Base-by-base conservation (phyloP, 2,888 invertebrate genomes). In the Pollenia angustigena region DNA sequence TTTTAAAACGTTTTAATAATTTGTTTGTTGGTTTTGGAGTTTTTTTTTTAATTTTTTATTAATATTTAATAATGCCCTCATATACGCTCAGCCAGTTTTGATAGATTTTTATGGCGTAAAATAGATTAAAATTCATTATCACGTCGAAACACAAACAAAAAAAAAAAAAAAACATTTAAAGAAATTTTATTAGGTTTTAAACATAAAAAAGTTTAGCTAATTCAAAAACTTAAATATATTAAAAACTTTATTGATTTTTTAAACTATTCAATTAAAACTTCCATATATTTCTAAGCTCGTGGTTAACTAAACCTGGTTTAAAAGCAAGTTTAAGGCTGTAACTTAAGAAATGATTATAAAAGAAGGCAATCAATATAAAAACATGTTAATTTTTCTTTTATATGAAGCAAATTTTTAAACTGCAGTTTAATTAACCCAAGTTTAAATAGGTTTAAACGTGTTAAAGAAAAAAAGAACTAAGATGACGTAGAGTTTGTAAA, bases 81-180 rank as follows among this genome's bases (percentile, higher is more conserved):
- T 71, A 48, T 64, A 71, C 69, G 71, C 82, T n/a, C n/a, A 82
- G 71, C 62, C n/a, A 76, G 18, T 71, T 32, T 32, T 62, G 32
- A 46, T 60, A 58, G 48, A 1, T 68, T 68, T 76, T 76, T 56
- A 50, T 76, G 48, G 23, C 23, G 14, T 71, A 62, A 82, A 76
- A 71, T 56, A 71, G 60, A 76, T 69, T 71, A 71, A 82, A 82
- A 75, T 50, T 69, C 64, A 62, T 76, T 69, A 76, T 54, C 68
- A 74, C 66, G 48, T 62, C 12, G 18, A 56, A 56, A 40, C 58
- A 68, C 44, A n/a, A 18, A 58, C 40, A 69, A 16, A 48, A n/a
- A 76, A 16, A 16, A 3, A 3, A 10, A 44, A 9, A 18, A 48
- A 50, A 42, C 40, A 66, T 46, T 64, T 40, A n/a, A 74, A 72